Conservation (phyloP, 1,140 invertebrate genomes). For the Ericerus pela region DNA sequence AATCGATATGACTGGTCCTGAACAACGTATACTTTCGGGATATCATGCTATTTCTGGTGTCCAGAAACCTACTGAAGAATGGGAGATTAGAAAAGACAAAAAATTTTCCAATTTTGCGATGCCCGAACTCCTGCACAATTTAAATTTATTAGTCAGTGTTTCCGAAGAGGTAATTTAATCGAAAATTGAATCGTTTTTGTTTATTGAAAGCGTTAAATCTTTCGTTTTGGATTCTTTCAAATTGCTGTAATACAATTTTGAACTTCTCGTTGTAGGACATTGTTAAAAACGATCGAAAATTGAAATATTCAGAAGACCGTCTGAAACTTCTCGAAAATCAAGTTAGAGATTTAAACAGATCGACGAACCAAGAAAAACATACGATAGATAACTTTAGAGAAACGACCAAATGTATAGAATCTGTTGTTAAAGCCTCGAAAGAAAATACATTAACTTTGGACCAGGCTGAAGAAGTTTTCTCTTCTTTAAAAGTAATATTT, state of each 20-base stretch:
- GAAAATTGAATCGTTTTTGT: constrained; percentile 3
- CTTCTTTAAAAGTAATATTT: constrained; percentile 13
- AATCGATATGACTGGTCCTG: constrained; percentile 95
- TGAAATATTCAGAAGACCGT: constrained; percentile 58
- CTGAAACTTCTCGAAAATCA: constrained; percentile 66
- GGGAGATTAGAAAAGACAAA: constrained; percentile 36
- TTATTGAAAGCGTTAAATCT: constrained; percentile 13
- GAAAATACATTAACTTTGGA: constrained; percentile 45
- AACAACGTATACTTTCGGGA: constrained; percentile 81
- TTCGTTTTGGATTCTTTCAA: not conserved
- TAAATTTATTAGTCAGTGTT: constrained; percentile 78
- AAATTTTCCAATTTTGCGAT: constrained; percentile 50
- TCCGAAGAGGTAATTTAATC: constrained; percentile 59
- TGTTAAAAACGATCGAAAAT: constrained; percentile 67
- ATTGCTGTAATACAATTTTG: not conserved
- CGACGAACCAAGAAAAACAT: constrained; percentile 56
- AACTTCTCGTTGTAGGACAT: constrained; percentile 49
- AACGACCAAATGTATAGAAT: constrained; percentile 52
- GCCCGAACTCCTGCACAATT: constrained; percentile 83
- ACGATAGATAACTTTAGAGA: constrained; percentile 56
- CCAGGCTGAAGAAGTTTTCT: constrained; percentile 39
- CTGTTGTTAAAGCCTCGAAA: constrained; percentile 40
- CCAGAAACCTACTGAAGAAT: constrained; percentile 41
- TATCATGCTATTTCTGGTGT: constrained; percentile 73
- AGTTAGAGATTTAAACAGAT: constrained; percentile 47